Evolutionary conservation across 2,888 invertebrate species (phyloP), one percentile per base, ranked within the genome.

Genomic region (Neelides folsomi): DNA sequence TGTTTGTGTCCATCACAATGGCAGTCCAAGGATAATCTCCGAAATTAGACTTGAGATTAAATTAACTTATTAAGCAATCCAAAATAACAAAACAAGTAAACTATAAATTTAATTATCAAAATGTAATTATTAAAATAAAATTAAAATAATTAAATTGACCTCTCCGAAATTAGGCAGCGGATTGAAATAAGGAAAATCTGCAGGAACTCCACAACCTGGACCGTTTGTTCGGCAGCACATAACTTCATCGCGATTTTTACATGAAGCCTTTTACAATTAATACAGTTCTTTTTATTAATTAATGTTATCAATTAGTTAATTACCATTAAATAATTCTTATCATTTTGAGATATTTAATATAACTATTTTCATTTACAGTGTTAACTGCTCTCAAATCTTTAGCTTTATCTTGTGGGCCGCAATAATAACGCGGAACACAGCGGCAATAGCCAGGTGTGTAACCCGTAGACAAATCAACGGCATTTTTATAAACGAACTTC

Each of bases 1-100:
- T 60, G 41, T 54, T 60, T 5, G 59, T 59, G 38, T 62, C 64
- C 59, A 64, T 59, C 2, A 64, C 55, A 38, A 64, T 49, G 7
- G 62, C 60, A 12, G 59, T 59, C 64, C 64, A 64, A 12, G 64
- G 64, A 44, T 64, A 60, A 47, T 64, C 64, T 9, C 56, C 64
- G 47, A 57, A 64, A 47, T 62, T 59, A 10, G 63, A 61, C 63
- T 63, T 27, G 45, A 47, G 16, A 44, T 19, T 19, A 37, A 35
- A 10, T 36, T 19, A 43, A 49, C 18, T 6, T 15, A 12, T 41
- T 16, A 46, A 48, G 20, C 19, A 43, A 40, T 19, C 1, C 27
- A 47, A 7, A 47, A 20, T 5, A 7, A 49, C 37, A 35, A 20
- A 49, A 38, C n/a, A 15, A 27, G 13, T 9, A 8, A 20, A n/a